Conservation (phyloP, 2,113 vertebrate species). For the Hucho hucho region DNA sequence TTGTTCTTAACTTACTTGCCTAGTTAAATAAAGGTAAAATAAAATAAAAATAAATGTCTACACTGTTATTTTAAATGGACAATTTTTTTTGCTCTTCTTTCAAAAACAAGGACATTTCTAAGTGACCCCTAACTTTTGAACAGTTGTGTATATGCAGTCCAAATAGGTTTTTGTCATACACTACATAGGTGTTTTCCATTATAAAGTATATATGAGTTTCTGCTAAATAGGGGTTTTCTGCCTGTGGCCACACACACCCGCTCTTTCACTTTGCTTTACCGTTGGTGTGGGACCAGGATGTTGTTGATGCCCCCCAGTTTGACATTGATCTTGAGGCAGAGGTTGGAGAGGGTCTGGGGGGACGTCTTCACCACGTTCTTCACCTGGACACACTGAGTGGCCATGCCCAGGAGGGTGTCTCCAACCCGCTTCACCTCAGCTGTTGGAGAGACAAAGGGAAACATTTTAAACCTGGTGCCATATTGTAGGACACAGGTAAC, state of each 20-base stretch:
- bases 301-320: constrained; percentile 98
- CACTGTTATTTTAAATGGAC: too few species aligned
- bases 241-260: neutral
- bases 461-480: neutral
- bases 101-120: too few species aligned
- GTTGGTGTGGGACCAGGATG: constrained; percentile 95
- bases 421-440: constrained; percentile 97
- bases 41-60: too few species aligned
- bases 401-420: constrained; percentile 94
- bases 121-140: too few species aligned
- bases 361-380: constrained; percentile 99
- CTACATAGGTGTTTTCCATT: too few species aligned
- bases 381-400: constrained; percentile 97
- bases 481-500: neutral
- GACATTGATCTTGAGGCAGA: constrained; percentile 95
- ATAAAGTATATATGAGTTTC: too few species aligned
- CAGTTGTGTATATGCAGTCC: too few species aligned
- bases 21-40: too few species aligned
- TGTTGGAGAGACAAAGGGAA: constrained; percentile 41
- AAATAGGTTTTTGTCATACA: too few species aligned
- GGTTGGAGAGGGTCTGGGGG: constrained; percentile 95
- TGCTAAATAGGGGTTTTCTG: neutral
- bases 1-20: too few species aligned
- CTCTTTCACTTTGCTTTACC: constrained; percentile 68
- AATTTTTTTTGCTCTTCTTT: too few species aligned